A percentile compares a stretch with the other conserved stretches of the same genome.
Conservation (phyloP, 2,888 invertebrate species). For the Thymelicus sylvestris region DNA sequence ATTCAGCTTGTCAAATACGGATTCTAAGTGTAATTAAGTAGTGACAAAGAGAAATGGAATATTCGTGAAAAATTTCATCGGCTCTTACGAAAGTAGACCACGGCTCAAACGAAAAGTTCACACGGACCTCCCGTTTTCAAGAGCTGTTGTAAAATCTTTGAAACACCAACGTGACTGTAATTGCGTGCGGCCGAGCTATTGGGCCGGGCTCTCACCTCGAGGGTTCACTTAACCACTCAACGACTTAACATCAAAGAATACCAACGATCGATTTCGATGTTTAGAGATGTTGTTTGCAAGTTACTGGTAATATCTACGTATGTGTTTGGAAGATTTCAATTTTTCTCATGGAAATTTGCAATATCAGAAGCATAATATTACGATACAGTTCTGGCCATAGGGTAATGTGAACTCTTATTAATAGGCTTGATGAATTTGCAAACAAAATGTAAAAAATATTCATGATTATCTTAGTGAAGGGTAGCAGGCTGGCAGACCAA, state of each 20-base stretch:
- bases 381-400: too few relatives aligned
- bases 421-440: too few relatives aligned
- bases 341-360: background rate
- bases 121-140: conserved; percentile 49
- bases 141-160: conserved; percentile 60
- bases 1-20: conserved; percentile 9
- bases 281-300: conserved; percentile 15
- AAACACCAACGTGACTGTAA: conserved; percentile 64
- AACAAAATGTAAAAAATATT: too few relatives aligned
- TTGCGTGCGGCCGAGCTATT: conserved; percentile 60
- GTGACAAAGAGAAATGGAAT: conserved; percentile 21
- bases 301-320: conserved; percentile 1
- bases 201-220: conserved; percentile 59
- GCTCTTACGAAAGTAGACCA: conserved; percentile 34
- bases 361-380: too few relatives aligned
- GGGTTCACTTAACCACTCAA: conserved; percentile 71
- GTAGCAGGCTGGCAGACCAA: background rate
- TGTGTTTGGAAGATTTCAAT: background rate
- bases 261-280: conserved; percentile 44
- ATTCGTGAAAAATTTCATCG: conserved; percentile 35
- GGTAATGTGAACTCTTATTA: too few relatives aligned
- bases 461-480: background rate
- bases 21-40: conserved; percentile 23
- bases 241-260: conserved; percentile 64
- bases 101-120: conserved; percentile 50